These are phyloP conservation scores for Anableps anableps DNA, from an alignment of 2,797 vertebrate genomes.

Conservation along the genomic window DNA sequence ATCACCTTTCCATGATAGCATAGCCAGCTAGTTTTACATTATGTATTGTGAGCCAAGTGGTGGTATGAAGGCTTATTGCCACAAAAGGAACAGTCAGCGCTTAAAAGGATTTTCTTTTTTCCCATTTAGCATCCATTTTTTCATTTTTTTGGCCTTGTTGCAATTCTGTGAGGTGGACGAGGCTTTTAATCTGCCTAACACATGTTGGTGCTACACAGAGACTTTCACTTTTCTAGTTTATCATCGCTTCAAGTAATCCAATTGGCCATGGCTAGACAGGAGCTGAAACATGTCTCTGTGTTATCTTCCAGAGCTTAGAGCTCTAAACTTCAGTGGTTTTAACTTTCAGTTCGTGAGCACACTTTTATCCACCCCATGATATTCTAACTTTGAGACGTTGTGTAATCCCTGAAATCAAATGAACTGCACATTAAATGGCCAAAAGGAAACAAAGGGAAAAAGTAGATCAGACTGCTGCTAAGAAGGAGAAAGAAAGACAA, in stretches of 20 bases:
- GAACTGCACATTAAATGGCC: constrained; percentile 35
- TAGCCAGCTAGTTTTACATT: constrained; percentile 62
- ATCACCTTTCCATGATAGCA: constrained; percentile 53
- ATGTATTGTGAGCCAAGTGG: constrained; percentile 60
- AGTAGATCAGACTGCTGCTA: background rate
- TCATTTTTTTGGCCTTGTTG: constrained; percentile 50
- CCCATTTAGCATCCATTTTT: constrained; percentile 11
- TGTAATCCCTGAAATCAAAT: constrained; percentile 67
- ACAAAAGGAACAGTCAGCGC: constrained; percentile 53
- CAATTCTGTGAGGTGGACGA: constrained; percentile 45
- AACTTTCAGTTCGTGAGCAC: constrained; percentile 41
- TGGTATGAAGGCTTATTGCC: constrained; percentile 47
- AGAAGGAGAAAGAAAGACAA: background rate
- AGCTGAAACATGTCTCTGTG: constrained; percentile 54
- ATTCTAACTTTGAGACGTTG: constrained; percentile 57
- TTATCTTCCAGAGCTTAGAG: constrained; percentile 64
- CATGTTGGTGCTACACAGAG: constrained; percentile 49
- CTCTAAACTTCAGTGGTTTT: constrained; percentile 65
- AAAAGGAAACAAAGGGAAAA: constrained; percentile 15
- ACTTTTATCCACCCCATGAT: constrained; percentile 67
- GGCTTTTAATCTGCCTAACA: constrained; percentile 68
- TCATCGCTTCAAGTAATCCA: constrained; percentile 76
- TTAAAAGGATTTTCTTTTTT: constrained; percentile 50
- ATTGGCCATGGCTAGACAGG: constrained; percentile 65
- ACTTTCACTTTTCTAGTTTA: constrained; percentile 60